phyloP scores from a whole-genome alignment of 1,140 invertebrate genomes.

The Bombus pascuorum region DNA sequence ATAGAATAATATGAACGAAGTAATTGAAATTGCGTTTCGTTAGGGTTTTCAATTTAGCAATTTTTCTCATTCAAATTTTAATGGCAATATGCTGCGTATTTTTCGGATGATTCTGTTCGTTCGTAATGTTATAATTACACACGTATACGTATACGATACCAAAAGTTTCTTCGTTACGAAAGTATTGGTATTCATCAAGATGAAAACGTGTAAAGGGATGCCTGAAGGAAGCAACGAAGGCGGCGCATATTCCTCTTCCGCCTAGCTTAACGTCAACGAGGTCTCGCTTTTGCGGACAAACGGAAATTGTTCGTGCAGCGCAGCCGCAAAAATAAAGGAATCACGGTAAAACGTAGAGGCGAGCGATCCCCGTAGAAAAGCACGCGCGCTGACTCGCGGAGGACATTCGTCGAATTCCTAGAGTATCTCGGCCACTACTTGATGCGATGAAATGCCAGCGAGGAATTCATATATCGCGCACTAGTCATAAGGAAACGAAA shows the following conservation, averaged over 20 bases:
- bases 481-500: slow-evolving; percentile 55
- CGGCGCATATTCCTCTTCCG: background rate
- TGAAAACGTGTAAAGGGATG: background rate
- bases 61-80: too few species aligned
- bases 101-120: too few species aligned
- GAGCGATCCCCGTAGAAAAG: slow-evolving; percentile 31
- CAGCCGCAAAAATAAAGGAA: slow-evolving; percentile 26
- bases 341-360: slow-evolving; percentile 26
- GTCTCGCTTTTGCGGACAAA: background rate
- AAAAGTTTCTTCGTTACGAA: background rate
- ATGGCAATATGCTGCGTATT: too few species aligned
- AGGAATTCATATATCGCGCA: slow-evolving; percentile 63
- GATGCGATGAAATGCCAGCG: slow-evolving; percentile 64
- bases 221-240: background rate
- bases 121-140: background rate
- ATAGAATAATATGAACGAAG: too few species aligned
- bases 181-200: background rate
- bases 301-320: background rate
- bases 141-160: background rate
- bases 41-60: too few species aligned
- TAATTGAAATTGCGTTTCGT: too few species aligned
- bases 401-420: slow-evolving; percentile 55
- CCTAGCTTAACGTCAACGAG: background rate
- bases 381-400: slow-evolving; percentile 30
- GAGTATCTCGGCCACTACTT: slow-evolving; percentile 48